A percentile compares a stretch with the other conserved stretches of the same genome.
Evolutionary conservation across 1,140 invertebrate species (phyloP).

Genomic region (Nebria ingens): DNA sequence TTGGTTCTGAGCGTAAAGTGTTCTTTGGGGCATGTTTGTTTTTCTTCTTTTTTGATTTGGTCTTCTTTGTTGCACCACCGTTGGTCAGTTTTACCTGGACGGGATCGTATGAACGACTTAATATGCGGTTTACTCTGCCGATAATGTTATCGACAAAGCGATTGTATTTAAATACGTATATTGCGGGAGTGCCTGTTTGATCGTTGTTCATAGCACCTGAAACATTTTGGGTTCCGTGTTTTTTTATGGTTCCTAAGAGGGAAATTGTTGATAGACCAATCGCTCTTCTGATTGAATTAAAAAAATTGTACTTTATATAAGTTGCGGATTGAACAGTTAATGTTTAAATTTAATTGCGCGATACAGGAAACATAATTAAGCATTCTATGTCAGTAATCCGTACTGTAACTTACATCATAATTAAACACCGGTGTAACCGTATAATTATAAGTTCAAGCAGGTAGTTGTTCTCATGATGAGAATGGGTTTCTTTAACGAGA

Average conservation of each 20-base stretch:
- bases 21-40: slow-evolving; percentile 16
- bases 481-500: too few relatives aligned
- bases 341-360: too few relatives aligned
- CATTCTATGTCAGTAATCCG: too few relatives aligned
- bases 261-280: not conserved
- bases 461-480: too few relatives aligned
- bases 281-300: too few relatives aligned
- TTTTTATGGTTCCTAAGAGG: not conserved
- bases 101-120: slow-evolving; percentile 67
- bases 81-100: slow-evolving; percentile 64
- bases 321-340: too few relatives aligned
- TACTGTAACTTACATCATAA: too few relatives aligned
- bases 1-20: slow-evolving; percentile 21
- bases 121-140: slow-evolving; percentile 63
- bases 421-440: too few relatives aligned
- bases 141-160: slow-evolving; percentile 71
- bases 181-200: slow-evolving; percentile 43
- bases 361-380: too few relatives aligned
- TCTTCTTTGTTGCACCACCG: slow-evolving; percentile 21
- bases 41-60: not conserved
- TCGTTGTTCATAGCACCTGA: slow-evolving; percentile 33
- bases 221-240: too few relatives aligned
- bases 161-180: slow-evolving; percentile 70
- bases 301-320: too few relatives aligned
- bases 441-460: too few relatives aligned